Percentiles rank a stretch among this genome's conserved stretches.
Evolutionary conservation across 2,888 invertebrate genomes (phyloP).

Genomic region (Mimachlamys varia): DNA sequence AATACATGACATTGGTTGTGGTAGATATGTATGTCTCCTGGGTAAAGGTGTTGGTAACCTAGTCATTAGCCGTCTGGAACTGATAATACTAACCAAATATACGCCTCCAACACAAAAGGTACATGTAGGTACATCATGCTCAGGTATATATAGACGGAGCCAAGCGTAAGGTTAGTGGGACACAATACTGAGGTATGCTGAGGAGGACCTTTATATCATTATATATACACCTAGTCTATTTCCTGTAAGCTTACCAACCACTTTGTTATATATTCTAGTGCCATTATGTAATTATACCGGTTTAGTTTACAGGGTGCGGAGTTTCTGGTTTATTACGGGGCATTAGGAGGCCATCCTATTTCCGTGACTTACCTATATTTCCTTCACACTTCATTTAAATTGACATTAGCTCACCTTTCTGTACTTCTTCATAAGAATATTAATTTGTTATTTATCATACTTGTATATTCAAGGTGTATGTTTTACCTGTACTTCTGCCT

Average conservation of each 20-base stretch:
- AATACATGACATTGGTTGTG: not conserved
- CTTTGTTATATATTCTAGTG: not conserved
- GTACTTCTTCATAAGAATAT: too few species aligned
- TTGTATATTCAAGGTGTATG: too few species aligned
- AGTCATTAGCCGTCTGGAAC: not conserved
- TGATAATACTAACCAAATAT: not conserved
- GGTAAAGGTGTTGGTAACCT: not conserved
- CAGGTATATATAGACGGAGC: constrained; percentile 6
- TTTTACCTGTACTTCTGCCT: too few species aligned
- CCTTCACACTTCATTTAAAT: too few species aligned
- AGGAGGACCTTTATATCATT: not conserved
- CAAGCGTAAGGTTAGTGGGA: not conserved
- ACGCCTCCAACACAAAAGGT: not conserved
- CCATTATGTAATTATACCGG: not conserved
- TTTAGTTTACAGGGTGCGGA: not conserved
- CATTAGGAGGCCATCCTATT: too few species aligned
- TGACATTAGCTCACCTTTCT: too few species aligned
- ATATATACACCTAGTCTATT: not conserved
- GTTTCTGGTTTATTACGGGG: too few species aligned
- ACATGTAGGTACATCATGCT: constrained; percentile 9
- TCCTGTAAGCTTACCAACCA: not conserved
- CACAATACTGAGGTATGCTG: too few species aligned
- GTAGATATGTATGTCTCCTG: not conserved
- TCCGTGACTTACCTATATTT: too few species aligned
- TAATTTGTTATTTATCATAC: too few species aligned